Conservation (phyloP, 2,888 invertebrate species). For the Asteroscopus sphinx region DNA sequence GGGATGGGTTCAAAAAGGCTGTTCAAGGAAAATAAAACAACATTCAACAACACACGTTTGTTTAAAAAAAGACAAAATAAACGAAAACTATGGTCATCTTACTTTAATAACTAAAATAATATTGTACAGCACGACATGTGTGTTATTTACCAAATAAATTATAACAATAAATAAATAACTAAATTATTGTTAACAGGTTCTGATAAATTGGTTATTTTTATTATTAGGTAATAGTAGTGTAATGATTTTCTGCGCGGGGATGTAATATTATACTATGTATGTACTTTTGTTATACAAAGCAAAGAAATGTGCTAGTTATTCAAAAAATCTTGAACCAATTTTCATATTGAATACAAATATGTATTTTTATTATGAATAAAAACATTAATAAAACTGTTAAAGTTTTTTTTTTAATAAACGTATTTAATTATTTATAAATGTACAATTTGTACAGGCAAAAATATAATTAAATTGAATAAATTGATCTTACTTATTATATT, state of each 20-base stretch:
- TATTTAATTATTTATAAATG: too few relatives aligned
- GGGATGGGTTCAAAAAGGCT: not conserved
- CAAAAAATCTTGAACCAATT: too few relatives aligned
- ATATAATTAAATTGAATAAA: too few relatives aligned
- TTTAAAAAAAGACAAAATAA: constrained; percentile 69
- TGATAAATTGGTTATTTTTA: constrained; percentile 1
- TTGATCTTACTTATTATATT: too few relatives aligned
- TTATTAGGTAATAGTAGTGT: not conserved
- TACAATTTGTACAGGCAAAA: too few relatives aligned
- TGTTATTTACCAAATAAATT: constrained; percentile 45
- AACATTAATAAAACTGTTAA: too few relatives aligned
- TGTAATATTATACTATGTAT: too few relatives aligned
- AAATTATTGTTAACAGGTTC: constrained; percentile 15
- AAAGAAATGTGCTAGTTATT: too few relatives aligned
- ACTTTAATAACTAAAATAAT: constrained; percentile 43
- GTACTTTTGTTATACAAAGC: too few relatives aligned
- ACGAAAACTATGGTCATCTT: constrained; percentile 34
- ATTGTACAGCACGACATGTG: constrained; percentile 47
- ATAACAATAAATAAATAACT: constrained; percentile 50
- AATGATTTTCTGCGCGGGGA: not conserved
- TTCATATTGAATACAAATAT: too few relatives aligned
- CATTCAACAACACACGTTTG: constrained; percentile 76
- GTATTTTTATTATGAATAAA: too few relatives aligned
- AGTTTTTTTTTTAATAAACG: too few relatives aligned
- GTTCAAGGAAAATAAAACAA: constrained; percentile 69